Percentiles rank a stretch among this genome's conserved stretches.
phyloP scores from a whole-genome alignment of 2,888 invertebrate species.

The Troilus luridus region DNA sequence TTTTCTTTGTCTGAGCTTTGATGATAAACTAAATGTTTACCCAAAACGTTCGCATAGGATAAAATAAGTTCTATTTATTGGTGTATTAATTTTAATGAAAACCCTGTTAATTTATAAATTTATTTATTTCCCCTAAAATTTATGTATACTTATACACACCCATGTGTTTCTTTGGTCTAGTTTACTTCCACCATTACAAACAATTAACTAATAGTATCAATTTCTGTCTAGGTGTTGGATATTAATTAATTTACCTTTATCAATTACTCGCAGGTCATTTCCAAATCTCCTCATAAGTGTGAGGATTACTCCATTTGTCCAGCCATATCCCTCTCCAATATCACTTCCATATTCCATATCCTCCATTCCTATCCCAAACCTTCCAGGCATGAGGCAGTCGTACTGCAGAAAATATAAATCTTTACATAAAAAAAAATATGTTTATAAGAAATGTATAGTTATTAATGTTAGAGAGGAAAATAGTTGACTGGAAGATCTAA shows the following conservation, averaged over 20 bases:
- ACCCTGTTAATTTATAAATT: too few relatives aligned
- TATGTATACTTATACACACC: too few relatives aligned
- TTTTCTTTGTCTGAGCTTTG: too few relatives aligned
- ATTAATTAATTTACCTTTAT: neutral
- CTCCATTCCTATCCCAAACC: constrained; percentile 83
- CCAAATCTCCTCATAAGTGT: constrained; percentile 76
- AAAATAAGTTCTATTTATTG: too few relatives aligned
- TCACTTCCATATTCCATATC: constrained; percentile 79
- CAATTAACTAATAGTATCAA: neutral
- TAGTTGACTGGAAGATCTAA: too few relatives aligned
- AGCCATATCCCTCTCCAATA: constrained; percentile 83
- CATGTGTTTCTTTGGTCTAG: too few relatives aligned
- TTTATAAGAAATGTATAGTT: too few relatives aligned
- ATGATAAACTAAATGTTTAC: too few relatives aligned
- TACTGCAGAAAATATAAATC: constrained; percentile 70
- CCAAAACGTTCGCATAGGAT: too few relatives aligned
- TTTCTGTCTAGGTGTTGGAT: neutral
- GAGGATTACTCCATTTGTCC: constrained; percentile 83
- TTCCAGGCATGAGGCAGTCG: constrained; percentile 76
- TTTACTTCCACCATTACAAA: neutral
- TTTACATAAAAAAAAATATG: neutral
- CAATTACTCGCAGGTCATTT: constrained; percentile 56
- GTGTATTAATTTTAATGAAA: too few relatives aligned
- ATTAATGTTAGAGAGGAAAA: too few relatives aligned
- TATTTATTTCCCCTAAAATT: too few relatives aligned